Evolutionary conservation across 2,797 vertebrate genomes (phyloP), one percentile per base, ranked within the genome.

Genomic region (Champsocephalus gunnari): DNA sequence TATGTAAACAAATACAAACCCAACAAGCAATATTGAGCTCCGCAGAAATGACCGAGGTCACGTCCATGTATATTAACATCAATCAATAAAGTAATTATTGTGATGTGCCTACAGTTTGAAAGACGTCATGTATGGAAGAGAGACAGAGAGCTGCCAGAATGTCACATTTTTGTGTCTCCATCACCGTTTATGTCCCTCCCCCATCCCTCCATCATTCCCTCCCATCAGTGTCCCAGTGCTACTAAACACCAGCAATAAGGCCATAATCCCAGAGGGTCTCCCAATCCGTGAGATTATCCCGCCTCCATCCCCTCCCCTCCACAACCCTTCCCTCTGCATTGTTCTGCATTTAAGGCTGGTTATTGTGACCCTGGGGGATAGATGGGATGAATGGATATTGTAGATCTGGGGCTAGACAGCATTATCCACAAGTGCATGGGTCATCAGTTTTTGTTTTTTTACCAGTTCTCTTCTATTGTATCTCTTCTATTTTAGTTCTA

Each of bases 271-370:
- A 68, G 19, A 91, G 92, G 91, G 89, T 92, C 88, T 93, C 84
- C 82, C 91, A 91, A 88, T 92, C 92, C 88, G 73, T 48, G 88
- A 87, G 92, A 93, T 94, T 93, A 93, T 88, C 84, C 90, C 83
- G 66, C 90, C 82, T 92, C 85, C 17, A 62, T 73, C 81, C 87
- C 34, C 34, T 38, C 34, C 34, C 34, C 34, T 38, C 34, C 34
- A 38, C 34, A 70, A 79, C 81, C 65, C 53, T 75, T 81, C 83
- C 74, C 55, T 74, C 38, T 12, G 66, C 74, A 82, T 85, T 90
- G 80, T 91, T 90, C 86, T 81, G 65, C 75, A 79, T 68, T 75
- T 63, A 64, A 71, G 83, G 79, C 77, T 81, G 83, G 82, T 87
- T 86, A 84, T 83, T 79, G 69, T 82, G 83, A 66, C 74, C 51